Conservation (phyloP, 1,140 invertebrate genomes). For the Polypedilum vanderplanki region DNA sequence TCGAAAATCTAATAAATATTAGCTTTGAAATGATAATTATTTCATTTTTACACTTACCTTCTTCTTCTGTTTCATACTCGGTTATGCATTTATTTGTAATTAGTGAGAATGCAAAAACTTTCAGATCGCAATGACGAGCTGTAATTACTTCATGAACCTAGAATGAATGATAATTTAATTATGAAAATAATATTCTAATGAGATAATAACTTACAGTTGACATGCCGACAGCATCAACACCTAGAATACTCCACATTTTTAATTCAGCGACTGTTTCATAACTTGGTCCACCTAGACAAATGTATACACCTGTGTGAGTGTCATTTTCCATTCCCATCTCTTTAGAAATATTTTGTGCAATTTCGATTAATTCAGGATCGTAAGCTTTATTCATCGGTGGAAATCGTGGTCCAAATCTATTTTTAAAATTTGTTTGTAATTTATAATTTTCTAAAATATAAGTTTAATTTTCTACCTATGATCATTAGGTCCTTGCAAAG, state of each 20-base stretch:
- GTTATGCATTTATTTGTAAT: conserved; percentile 85
- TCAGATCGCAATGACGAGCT: conserved; percentile 84
- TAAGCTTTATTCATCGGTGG: conserved; percentile 80
- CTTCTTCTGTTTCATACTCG: conserved; percentile 63
- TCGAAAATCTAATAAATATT: neutral
- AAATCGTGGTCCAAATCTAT: conserved; percentile 79
- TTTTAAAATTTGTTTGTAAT: neutral
- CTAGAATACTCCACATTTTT: conserved; percentile 68
- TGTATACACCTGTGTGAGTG: conserved; percentile 80
- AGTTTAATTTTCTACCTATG: conserved; percentile 42
- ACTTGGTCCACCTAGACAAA: conserved; percentile 78
- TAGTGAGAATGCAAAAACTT: conserved; percentile 82
- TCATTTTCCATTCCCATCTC: conserved; percentile 65
- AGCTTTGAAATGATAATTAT: neutral
- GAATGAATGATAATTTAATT: neutral
- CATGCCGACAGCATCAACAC: conserved; percentile 91
- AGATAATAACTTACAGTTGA: conserved; percentile 58
- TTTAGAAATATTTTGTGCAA: conserved; percentile 64
- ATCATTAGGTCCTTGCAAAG: conserved; percentile 82
- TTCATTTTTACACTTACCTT: conserved; percentile 35
- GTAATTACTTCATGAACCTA: conserved; percentile 48
- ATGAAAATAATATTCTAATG: neutral
- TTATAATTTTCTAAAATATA: neutral
- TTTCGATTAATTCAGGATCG: conserved; percentile 57
- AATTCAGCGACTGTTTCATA: conserved; percentile 87